Evolutionary conservation across 2,797 vertebrate genomes (phyloP).

Genomic region (Phrynocephalus forsythii): DNA sequence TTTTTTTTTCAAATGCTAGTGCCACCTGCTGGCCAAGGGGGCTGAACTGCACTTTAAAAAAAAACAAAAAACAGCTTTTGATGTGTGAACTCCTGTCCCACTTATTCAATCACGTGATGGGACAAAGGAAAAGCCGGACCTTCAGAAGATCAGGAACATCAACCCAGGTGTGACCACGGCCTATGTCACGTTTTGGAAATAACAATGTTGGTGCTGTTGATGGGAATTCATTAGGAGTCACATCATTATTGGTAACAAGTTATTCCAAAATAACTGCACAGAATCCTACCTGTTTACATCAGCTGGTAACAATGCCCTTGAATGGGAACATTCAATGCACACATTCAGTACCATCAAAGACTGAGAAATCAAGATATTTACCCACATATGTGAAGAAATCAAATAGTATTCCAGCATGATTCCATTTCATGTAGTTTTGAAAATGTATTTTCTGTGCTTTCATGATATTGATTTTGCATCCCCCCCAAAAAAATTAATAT

Average conservation of each 20-base stretch:
- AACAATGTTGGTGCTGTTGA: neutral
- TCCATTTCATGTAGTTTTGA: neutral
- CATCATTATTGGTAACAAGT: neutral
- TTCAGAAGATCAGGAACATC: neutral
- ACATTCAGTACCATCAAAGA: neutral
- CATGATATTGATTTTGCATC: neutral
- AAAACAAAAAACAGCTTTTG: too few relatives aligned
- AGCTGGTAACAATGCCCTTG: neutral
- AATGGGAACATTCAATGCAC: too few relatives aligned
- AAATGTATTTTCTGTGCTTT: neutral
- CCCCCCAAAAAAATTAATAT: neutral
- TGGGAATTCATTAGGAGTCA: neutral
- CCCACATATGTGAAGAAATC: neutral
- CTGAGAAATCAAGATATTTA: neutral
- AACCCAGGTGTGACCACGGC: neutral
- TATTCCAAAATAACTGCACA: neutral
- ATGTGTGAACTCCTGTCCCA: too few relatives aligned
- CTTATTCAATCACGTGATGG: too few relatives aligned
- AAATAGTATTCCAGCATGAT: too few relatives aligned
- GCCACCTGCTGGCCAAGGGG: too few relatives aligned
- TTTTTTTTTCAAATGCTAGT: too few relatives aligned
- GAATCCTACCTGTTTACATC: neutral
- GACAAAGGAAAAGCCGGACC: neutral
- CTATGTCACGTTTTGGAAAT: neutral
- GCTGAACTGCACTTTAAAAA: too few relatives aligned